A percentile compares a stretch with the other conserved stretches of the same genome.
Evolutionary conservation across 2,888 invertebrate species (phyloP).

Genomic region (Eristalis intricaria): DNA sequence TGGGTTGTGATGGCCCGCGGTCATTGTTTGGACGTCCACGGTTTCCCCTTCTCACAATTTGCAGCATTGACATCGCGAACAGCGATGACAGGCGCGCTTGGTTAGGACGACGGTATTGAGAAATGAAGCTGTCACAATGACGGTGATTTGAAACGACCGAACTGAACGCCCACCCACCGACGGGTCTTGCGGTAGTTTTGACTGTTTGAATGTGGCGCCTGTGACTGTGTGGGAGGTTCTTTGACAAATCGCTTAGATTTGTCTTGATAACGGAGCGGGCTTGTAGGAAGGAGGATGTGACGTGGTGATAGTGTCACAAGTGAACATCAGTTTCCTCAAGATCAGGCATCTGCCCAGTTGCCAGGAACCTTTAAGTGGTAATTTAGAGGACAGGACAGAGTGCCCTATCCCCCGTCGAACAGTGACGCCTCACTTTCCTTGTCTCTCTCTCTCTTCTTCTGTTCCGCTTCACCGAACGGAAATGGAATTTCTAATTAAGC

Average conservation of each 20-base stretch:
- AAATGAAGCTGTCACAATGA: slow-evolving; percentile 26
- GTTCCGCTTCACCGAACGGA: too few relatives aligned
- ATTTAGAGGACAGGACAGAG: too few relatives aligned
- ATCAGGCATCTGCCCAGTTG: too few relatives aligned
- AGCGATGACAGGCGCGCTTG: background rate
- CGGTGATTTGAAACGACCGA: background rate
- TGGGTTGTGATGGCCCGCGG: slow-evolving; percentile 43
- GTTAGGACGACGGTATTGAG: background rate
- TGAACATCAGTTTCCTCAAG: too few relatives aligned
- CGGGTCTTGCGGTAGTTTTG: background rate
- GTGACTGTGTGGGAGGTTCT: background rate
- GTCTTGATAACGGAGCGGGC: background rate
- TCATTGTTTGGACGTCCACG: slow-evolving; percentile 39
- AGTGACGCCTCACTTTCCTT: too few relatives aligned
- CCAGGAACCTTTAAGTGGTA: too few relatives aligned
- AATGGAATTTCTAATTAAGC: too few relatives aligned
- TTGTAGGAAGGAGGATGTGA: background rate
- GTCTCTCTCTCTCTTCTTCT: too few relatives aligned
- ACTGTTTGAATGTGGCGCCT: background rate
- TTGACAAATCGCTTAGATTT: background rate
- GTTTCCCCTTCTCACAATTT: background rate
- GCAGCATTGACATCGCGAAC: slow-evolving; percentile 3
- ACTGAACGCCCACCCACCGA: background rate
- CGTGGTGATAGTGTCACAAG: background rate
- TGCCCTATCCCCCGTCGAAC: too few relatives aligned